Evolutionary conservation across 2,888 invertebrate genomes (phyloP), one percentile per base, ranked within the genome.

Genomic region (Tuberolachnus salignus): DNA sequence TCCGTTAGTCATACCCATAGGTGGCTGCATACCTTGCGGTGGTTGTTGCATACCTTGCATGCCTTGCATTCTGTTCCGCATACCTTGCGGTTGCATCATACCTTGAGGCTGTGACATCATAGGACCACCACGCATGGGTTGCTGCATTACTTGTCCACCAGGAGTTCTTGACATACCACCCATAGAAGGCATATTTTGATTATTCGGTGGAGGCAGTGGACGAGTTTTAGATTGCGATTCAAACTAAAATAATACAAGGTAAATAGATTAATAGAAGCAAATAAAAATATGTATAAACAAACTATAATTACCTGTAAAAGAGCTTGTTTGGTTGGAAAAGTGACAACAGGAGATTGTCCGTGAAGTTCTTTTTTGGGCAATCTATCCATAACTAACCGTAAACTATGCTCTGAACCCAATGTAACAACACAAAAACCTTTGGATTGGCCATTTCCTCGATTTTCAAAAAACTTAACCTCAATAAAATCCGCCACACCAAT

Each of bases 381-480:
- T 83, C 95, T 92, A 83, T 99, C 98, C 90, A 98, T 90, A 81
- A 97, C 92, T 84, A 92, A 88, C 80, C 96, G 89, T 86, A 95
- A 91, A 83, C 97, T 97, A 82, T 91, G 89, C 84, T 98, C 98
- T 0, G 97, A 97, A 19, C 94, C 96, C 82, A 99, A 88, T 1
- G 96, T 94, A 83, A 98, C 92, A 70, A 98, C 93, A 85, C 98
- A 98, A 88, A 98, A 99, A 46, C 99, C 97, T 88, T 98, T 98
- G 0, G 97, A 97, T 86, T 98, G 98, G 42, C 98, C 98, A 88
- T 98, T 98, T 51, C 97, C 94, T 84, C 98, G 91, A 88, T 99
- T 99, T 87, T 99, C 99, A 88, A 98, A 98, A 88, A 99, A 99
- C 87, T 98, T 98, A 53, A 99, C 97, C 86, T 99, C 99, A 84